Conservation (phyloP, 2,113 vertebrate species). For the Barbus barbus region DNA sequence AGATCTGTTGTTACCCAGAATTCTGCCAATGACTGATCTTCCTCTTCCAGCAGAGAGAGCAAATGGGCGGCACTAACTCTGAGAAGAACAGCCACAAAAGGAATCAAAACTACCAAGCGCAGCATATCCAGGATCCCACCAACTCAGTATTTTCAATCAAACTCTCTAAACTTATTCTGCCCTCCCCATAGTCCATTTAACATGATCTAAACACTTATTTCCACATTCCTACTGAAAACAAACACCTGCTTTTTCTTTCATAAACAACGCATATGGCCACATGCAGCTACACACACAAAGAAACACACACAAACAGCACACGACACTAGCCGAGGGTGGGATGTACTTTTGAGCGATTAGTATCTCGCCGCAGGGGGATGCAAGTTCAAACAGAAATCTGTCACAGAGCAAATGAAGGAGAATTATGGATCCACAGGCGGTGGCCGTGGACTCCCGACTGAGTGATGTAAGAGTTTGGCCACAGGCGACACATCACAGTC, state of each 20-base stretch:
- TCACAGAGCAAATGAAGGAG: conserved; percentile 33
- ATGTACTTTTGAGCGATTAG: conserved; percentile 45
- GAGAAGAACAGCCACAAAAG: not conserved
- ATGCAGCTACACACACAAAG: not conserved
- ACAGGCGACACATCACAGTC: conserved; percentile 33
- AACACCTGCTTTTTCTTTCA: conserved; percentile 26
- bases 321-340: not conserved
- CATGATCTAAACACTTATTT: conserved; percentile 36
- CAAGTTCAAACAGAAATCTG: conserved; percentile 46
- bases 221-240: conserved; percentile 25
- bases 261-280: not conserved
- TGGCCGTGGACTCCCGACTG: conserved; percentile 45
- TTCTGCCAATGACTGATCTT: conserved; percentile 21
- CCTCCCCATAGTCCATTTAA: conserved; percentile 34
- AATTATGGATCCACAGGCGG: conserved; percentile 45
- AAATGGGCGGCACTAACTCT: conserved; percentile 21
- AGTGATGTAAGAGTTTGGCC: conserved; percentile 48
- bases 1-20: not conserved
- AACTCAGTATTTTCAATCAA: conserved; percentile 55
- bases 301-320: conserved; percentile 36
- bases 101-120: not conserved
- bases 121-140: conserved; percentile 35
- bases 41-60: conserved; percentile 22
- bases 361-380: conserved; percentile 25
- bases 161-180: conserved; percentile 27